Evolutionary conservation across 1,140 invertebrate species (phyloP).

Genomic region (Agrypnia vestita): DNA sequence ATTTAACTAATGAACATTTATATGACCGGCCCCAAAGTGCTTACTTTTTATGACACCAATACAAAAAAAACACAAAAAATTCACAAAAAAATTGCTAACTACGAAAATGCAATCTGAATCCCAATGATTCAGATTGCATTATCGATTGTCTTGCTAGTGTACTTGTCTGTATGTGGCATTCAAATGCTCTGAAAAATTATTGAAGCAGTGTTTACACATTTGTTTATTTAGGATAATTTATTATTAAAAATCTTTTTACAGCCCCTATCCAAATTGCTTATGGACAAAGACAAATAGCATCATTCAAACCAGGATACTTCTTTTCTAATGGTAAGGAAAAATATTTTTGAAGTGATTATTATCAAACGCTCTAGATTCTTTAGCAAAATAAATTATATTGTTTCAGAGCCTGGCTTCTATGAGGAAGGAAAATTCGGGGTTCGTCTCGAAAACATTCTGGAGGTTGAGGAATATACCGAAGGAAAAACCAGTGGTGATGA

Average conservation of each 20-base stretch:
- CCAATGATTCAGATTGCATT: too few species aligned
- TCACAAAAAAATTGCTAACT: too few species aligned
- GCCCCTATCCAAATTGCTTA: slow-evolving; percentile 82
- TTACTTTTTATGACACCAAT: too few species aligned
- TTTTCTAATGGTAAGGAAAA: slow-evolving; percentile 82
- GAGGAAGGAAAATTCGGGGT: slow-evolving; percentile 91
- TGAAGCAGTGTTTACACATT: not conserved
- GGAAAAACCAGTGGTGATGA: slow-evolving; percentile 68
- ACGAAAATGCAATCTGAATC: too few species aligned
- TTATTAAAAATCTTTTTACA: slow-evolving; percentile 65
- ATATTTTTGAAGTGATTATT: not conserved
- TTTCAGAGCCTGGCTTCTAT: slow-evolving; percentile 85
- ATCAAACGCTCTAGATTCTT: not conserved
- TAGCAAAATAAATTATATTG: not conserved
- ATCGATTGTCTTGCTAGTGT: too few species aligned
- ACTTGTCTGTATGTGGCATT: not conserved
- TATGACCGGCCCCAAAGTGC: too few species aligned
- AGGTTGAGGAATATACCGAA: slow-evolving; percentile 79
- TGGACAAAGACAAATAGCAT: slow-evolving; percentile 71
- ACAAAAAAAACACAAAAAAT: too few species aligned
- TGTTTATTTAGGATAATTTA: not conserved
- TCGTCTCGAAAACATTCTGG: slow-evolving; percentile 92
- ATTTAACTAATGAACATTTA: too few species aligned
- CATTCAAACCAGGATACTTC: slow-evolving; percentile 88
- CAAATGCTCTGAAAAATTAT: not conserved